These are phyloP conservation scores for Osedax frankpressi DNA, from an alignment of 2,888 invertebrate species.

Conservation along the genomic window DNA sequence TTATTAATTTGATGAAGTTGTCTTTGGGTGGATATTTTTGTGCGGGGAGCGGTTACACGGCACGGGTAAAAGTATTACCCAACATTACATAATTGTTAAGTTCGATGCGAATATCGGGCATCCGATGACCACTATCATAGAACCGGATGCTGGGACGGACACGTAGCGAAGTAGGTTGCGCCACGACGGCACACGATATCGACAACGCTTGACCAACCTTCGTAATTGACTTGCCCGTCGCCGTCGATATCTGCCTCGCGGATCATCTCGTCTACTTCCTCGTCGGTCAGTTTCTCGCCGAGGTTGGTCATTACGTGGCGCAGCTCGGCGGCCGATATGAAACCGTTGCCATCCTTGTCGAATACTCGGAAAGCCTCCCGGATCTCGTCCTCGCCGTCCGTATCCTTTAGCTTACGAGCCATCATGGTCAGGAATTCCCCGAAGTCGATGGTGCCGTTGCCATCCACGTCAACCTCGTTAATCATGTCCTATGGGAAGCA, in stretches of 20 bases:
- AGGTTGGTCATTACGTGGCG: slow-evolving; percentile 99
- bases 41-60: no score
- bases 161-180: no score
- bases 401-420: slow-evolving; percentile 26
- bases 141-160: no score
- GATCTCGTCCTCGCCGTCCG: slow-evolving; percentile 27
- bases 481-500: slow-evolving; percentile 99
- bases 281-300: no score
- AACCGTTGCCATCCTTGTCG: slow-evolving; percentile 66
- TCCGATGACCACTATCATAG: no score
- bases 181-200: no score
- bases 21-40: no score
- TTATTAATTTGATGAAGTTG: no score
- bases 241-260: slow-evolving; percentile 96
- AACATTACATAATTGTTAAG: no score
- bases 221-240: slow-evolving; percentile 96
- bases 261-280: slow-evolving; percentile 99
- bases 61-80: no score
- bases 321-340: slow-evolving; percentile 92
- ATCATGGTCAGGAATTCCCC: slow-evolving; percentile 27
- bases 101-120: no score
- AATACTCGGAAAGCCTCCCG: slow-evolving; percentile 24
- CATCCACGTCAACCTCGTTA: slow-evolving; percentile 93
- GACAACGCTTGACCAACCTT: no score
- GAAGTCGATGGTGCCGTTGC: slow-evolving; percentile 26